Percentiles rank a stretch among this genome's conserved stretches.
Evolutionary conservation across 2,797 vertebrate species (phyloP).

Genomic region (Rhyacichthys aspro): DNA sequence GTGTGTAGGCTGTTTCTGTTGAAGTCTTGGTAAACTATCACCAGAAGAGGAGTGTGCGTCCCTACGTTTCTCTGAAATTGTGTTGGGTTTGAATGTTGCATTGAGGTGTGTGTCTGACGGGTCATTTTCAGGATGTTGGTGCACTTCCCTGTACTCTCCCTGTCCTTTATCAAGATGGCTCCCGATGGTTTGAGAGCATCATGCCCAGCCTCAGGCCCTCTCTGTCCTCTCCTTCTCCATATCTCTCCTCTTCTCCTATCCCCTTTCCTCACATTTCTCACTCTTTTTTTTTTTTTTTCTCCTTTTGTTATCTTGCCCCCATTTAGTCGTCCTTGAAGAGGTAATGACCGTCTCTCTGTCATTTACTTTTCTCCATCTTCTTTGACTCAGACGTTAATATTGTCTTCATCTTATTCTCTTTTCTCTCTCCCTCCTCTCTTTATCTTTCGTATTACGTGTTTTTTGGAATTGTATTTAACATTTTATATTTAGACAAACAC

Average conservation of each 20-base stretch:
- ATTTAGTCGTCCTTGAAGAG: slow-evolving; percentile 64
- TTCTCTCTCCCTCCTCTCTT: slow-evolving; percentile 6
- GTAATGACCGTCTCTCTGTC: slow-evolving; percentile 49
- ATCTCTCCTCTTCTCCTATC: slow-evolving; percentile 41
- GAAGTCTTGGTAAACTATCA: too few relatives aligned
- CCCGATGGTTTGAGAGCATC: slow-evolving; percentile 69
- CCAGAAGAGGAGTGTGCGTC: too few relatives aligned
- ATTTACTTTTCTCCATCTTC: slow-evolving; percentile 24
- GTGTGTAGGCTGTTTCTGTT: too few relatives aligned
- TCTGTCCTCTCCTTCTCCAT: slow-evolving; percentile 62
- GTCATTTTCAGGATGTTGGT: slow-evolving; percentile 63
- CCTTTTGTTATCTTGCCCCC: slow-evolving; percentile 17
- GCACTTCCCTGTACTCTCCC: slow-evolving; percentile 58
- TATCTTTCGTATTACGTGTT: neutral
- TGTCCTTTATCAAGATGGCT: slow-evolving; percentile 72
- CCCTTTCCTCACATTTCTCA: slow-evolving; percentile 36
- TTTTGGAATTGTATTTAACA: slow-evolving; percentile 19
- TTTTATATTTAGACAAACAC: slow-evolving; percentile 30
- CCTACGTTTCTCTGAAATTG: too few relatives aligned
- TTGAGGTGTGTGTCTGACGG: slow-evolving; percentile 49
- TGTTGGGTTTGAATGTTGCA: too few relatives aligned
- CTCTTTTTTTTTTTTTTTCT: neutral
- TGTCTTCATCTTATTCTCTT: slow-evolving; percentile 7
- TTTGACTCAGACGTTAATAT: slow-evolving; percentile 8
- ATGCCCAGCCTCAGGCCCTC: slow-evolving; percentile 64